Percentiles rank a stretch among this genome's conserved stretches.
Conservation (phyloP, 2,113 vertebrate genomes). For the Sinocyclocheilus maitianheensis region DNA sequence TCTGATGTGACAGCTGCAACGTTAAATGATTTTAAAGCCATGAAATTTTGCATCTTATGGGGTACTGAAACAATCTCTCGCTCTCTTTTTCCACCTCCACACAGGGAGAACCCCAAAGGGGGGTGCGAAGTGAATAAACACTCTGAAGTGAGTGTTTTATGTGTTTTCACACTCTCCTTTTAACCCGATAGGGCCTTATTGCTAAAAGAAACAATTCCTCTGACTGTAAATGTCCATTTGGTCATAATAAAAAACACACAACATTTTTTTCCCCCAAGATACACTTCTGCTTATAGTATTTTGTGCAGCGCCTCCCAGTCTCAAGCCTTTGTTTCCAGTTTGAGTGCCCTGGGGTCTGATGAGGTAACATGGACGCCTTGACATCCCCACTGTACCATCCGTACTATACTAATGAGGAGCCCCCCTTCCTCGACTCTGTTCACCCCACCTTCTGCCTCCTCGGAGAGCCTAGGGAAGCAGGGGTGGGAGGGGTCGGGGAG, state of each 20-base stretch:
- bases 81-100: background rate
- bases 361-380: constrained; percentile 49
- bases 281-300: constrained; percentile 6
- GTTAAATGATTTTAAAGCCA: constrained; percentile 36
- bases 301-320: constrained; percentile 5
- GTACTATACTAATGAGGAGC: constrained; percentile 53
- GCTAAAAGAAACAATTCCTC: background rate
- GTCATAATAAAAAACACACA: constrained; percentile 9
- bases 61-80: constrained; percentile 3
- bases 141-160: background rate
- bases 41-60: constrained; percentile 30
- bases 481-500: constrained; percentile 23
- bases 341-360: constrained; percentile 50
- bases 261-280: background rate
- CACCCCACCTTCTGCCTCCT: constrained; percentile 38
- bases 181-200: background rate
- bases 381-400: constrained; percentile 35
- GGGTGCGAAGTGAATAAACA: background rate
- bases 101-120: constrained; percentile 18
- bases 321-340: constrained; percentile 11
- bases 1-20: constrained; percentile 40
- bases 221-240: background rate
- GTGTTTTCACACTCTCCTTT: constrained; percentile 19
- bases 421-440: background rate
- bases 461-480: constrained; percentile 35